Evolutionary conservation across 2,797 vertebrate species (phyloP), one percentile per base, ranked within the genome.

Genomic region (Valencia hispanica): DNA sequence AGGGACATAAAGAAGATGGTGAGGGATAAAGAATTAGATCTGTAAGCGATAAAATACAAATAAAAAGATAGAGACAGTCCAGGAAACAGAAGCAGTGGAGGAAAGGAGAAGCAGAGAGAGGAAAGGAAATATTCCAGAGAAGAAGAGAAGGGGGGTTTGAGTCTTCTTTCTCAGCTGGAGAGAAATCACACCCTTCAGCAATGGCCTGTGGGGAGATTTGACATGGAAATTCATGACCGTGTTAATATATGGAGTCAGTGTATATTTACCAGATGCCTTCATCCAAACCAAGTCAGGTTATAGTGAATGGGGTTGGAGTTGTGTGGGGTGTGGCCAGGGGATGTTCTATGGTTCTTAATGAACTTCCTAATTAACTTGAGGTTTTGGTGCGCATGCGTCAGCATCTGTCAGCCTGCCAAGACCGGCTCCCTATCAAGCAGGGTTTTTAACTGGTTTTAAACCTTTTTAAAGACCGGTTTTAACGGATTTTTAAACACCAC

Each of bases 191-290:
- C 84, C 90, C 85, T 84, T 84, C 70, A 88, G 91, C 88, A 1
- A 68, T 82, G 81, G 84, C 91, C 90, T 79, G 89, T 89, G 83
- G 91, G 83, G 91, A 85, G 77, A 81, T 86, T 80, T 87, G 89
- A 93, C 91, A 93, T 88, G 78, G 84, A 90, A 90, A 91, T 92
- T 92, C 89, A 90, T 88, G 89, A 85, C 78, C 63, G 27, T 89
- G 90, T 92, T 86, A 86, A 88, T 92, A 89, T 90, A 87, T 89
- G 89, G 89, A 92, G 87, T 89, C 66, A 88, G 82, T 11, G 36
- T 68, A 87, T 78, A 63, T 82, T 87, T 78, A 87, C 48, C 78
- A 68, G 70, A 69, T 73, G 78, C 73, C 83, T 85, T 81, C 27
- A 84, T 83, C 73, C 71, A 30, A 48, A 76, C 48, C 17, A 68